Evolutionary conservation across 2,113 vertebrate genomes (phyloP), one percentile per base, ranked within the genome.

Genomic region (Apus apus): DNA sequence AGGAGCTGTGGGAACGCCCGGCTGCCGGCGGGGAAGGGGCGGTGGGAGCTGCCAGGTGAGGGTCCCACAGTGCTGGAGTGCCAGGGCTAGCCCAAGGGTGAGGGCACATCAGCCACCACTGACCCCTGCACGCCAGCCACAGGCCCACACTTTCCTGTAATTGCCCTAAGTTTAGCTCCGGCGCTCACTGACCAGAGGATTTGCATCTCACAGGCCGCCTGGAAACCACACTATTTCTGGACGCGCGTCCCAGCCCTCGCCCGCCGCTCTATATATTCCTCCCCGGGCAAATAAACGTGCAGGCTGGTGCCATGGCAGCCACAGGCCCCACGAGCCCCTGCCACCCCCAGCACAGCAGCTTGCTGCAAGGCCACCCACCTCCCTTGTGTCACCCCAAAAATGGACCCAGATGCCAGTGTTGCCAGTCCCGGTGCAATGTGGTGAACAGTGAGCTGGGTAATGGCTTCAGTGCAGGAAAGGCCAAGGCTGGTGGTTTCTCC

Each of bases 171-270:
- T 65, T 89, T 82, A 88, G 67, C 62, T 76, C 80, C 22, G 13
- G 73, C 22, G 6, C 72, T 45, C 2, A 8, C 16, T 89, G 96
- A 85, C 95, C 89, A 86, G 76, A 70, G 11, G 43, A 89, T 93
- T 95, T 96, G 90, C 96, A 96, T 96, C 90, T 89, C 84, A 80
- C 72, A 76, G 82, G 64, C 92, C 1, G 30, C 66, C 79, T 87
- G 65, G 61, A 96, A 97, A 96, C 96, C 96, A 94, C 96, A 91
- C 80, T 40, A 83, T 79, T 94, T 79, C 89, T 89, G 94, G 95
- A 80, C 6, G 6, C 2, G 3, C 19, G 5, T 93, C 83, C 93
- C 75, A 78, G 91, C 80, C 91, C 90, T 86, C 3, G 2, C 58
- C 53, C 20, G 9, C 53, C 6, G 36, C 67, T 89, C 84, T 67